phyloP scores from a whole-genome alignment of 2,888 invertebrate genomes.

The Hemistola chrysoprasaria region DNA sequence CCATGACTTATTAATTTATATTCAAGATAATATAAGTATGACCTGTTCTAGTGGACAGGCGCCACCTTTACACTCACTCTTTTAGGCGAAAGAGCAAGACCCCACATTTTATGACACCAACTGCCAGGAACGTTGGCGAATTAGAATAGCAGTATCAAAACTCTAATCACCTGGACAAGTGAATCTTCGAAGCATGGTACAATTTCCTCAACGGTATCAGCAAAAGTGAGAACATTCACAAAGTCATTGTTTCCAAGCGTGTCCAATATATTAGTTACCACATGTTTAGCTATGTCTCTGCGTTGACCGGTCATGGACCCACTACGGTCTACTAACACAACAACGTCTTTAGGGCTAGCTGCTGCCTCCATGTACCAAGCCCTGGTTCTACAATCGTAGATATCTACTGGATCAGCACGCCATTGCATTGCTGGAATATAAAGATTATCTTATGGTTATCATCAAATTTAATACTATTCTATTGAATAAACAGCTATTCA shows the following conservation, averaged over 20 bases:
- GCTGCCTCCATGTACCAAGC: conserved; percentile 99
- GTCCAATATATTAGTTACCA: conserved; percentile 94
- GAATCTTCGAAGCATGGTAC: conserved; percentile 95
- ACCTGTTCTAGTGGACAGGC: too few relatives aligned
- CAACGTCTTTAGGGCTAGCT: conserved; percentile 97
- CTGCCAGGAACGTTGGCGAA: too few relatives aligned
- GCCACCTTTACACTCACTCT: too few relatives aligned
- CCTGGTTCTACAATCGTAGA: conserved; percentile 96
- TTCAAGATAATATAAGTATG: too few relatives aligned
- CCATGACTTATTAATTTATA: neutral
- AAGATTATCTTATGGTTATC: conserved; percentile 3
- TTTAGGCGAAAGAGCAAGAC: too few relatives aligned
- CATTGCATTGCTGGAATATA: conserved; percentile 86
- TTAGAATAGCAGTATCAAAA: too few relatives aligned
- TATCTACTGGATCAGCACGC: conserved; percentile 91
- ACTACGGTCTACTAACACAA: conserved; percentile 92
- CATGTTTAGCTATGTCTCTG: conserved; percentile 94
- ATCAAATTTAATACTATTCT: too few relatives aligned
- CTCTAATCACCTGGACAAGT: conserved; percentile 88
- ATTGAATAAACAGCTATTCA: conserved; percentile 1
- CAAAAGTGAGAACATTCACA: conserved; percentile 97
- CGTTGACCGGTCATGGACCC: conserved; percentile 95
- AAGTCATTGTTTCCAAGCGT: conserved; percentile 99
- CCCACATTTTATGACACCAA: too few relatives aligned
- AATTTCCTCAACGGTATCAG: conserved; percentile 89